These are phyloP conservation scores for Dicrurus megarhynchus DNA, from an alignment of 2,113 vertebrate genomes.

Conservation along the genomic window DNA sequence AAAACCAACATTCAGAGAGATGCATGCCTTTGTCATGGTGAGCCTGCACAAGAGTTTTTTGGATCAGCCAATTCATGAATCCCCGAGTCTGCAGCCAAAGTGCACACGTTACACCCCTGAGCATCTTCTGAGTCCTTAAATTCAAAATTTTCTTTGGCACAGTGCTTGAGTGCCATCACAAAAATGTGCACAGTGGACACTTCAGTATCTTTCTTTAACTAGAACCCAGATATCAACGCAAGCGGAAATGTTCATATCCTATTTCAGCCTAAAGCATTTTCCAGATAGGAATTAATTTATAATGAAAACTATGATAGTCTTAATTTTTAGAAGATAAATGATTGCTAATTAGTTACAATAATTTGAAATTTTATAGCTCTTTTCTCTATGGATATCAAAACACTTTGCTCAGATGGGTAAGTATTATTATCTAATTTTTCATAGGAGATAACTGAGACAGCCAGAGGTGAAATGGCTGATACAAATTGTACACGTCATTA, in stretches of 20 bases:
- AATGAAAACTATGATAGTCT: constrained; percentile 34
- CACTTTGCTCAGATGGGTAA: constrained; percentile 12
- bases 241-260: not conserved
- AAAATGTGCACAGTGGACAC: not conserved
- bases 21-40: not conserved
- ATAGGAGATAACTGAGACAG: constrained; percentile 27
- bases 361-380: constrained; percentile 40
- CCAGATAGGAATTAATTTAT: constrained; percentile 46
- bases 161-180: not conserved
- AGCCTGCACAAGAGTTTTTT: not conserved
- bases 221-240: not conserved
- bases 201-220: not conserved
- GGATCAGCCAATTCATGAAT: not conserved
- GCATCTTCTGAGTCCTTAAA: not conserved
- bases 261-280: constrained; percentile 47
- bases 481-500: not conserved
- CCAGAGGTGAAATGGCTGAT: constrained; percentile 37
- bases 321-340: constrained; percentile 52
- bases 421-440: constrained; percentile 55
- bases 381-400: constrained; percentile 52
- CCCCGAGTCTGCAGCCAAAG: not conserved
- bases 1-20: not conserved
- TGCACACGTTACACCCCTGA: not conserved
- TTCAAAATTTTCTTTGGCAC: not conserved
- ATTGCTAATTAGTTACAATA: constrained; percentile 50